A percentile compares a stretch with the other conserved stretches of the same genome.
These are phyloP conservation scores for Tachycineta bicolor DNA, from an alignment of 2,113 vertebrate genomes.

Conservation along the genomic window DNA sequence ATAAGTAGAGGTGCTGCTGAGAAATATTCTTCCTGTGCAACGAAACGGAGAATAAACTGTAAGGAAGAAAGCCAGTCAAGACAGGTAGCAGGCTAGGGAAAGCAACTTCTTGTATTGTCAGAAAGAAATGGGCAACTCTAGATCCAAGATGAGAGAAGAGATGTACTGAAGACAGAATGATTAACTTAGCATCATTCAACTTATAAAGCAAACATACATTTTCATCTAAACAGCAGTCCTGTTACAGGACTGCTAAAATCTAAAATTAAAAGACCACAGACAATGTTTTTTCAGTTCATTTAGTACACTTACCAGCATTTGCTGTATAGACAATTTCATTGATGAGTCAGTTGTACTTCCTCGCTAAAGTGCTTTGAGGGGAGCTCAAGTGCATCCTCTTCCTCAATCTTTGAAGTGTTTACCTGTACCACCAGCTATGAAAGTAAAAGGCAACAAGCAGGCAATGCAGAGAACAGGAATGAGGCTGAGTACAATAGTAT, in stretches of 20 bases:
- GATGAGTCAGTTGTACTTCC: constrained; percentile 60
- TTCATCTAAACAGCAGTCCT: not conserved
- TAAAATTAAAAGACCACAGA: not conserved
- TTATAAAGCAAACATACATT: constrained; percentile 9
- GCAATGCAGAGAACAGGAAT: constrained; percentile 54
- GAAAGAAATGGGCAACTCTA: not conserved
- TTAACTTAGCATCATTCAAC: not conserved
- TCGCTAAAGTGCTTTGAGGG: constrained; percentile 64
- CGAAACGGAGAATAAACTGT: not conserved
- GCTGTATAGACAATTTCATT: constrained; percentile 58
- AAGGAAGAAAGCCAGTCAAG: not conserved
- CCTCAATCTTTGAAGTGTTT: constrained; percentile 66
- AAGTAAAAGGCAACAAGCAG: constrained; percentile 68
- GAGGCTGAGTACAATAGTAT: constrained; percentile 1
- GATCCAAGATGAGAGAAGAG: not conserved
- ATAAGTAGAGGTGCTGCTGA: not conserved
- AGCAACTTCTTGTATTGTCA: not conserved
- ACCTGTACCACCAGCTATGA: constrained; percentile 56
- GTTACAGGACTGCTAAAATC: not conserved
- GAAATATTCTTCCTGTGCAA: not conserved
- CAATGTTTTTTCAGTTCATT: constrained; percentile 1
- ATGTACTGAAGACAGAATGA: not conserved
- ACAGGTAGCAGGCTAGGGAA: not conserved
- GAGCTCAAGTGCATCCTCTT: constrained; percentile 63
- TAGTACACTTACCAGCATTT: constrained; percentile 60